Conservation (phyloP, 1,140 invertebrate genomes). For the Neodiprion fabricii region DNA sequence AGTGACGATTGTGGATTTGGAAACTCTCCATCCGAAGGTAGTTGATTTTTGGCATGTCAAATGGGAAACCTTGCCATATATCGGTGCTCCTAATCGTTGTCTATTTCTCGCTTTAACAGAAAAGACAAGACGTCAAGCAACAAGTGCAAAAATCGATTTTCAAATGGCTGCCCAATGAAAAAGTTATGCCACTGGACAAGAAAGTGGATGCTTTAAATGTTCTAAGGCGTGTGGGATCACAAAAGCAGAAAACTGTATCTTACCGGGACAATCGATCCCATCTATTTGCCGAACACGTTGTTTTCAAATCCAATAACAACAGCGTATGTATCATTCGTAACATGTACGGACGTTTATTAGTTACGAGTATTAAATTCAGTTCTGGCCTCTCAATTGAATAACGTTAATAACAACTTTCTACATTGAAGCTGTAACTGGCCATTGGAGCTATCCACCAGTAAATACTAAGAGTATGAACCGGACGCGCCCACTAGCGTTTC, state of each 20-base stretch:
- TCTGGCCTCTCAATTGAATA: too few species aligned
- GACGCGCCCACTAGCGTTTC: too few species aligned
- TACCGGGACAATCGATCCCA: slow-evolving; percentile 82
- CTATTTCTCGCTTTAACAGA: slow-evolving; percentile 51
- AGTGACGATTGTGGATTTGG: slow-evolving; percentile 78
- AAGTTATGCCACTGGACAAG: slow-evolving; percentile 79
- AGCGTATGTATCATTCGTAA: slow-evolving; percentile 39
- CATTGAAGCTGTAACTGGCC: too few species aligned
- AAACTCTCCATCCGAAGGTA: slow-evolving; percentile 70
- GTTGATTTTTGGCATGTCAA: slow-evolving; percentile 34
- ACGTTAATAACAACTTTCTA: too few species aligned
- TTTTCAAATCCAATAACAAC: slow-evolving; percentile 68
- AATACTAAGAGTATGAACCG: too few species aligned
- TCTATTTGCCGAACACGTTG: slow-evolving; percentile 80
- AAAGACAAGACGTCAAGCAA: slow-evolving; percentile 77
- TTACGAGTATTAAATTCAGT: too few species aligned
- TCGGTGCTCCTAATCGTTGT: neutral
- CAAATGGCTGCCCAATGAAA: slow-evolving; percentile 84
- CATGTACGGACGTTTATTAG: too few species aligned
- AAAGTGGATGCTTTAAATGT: slow-evolving; percentile 79
- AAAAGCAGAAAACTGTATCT: slow-evolving; percentile 77
- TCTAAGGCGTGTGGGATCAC: slow-evolving; percentile 79
- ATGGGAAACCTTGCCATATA: slow-evolving; percentile 11
- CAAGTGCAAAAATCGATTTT: slow-evolving; percentile 76
- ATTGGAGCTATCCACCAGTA: too few species aligned